Base-by-base conservation (phyloP, 2,888 invertebrate species). In the Megalurothrips usitatus region DNA sequence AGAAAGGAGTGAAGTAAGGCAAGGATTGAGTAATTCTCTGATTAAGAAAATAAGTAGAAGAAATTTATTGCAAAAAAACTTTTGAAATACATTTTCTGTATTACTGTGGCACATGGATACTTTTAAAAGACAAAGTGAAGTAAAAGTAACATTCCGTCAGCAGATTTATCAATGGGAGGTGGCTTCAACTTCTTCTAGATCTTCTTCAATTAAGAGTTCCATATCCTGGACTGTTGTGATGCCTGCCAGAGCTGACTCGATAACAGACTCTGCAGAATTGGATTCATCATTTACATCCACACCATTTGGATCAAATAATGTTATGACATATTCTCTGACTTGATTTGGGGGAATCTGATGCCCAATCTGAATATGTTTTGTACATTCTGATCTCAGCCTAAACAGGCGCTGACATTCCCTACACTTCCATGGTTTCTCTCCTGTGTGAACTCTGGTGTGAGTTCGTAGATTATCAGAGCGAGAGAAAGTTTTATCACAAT, bases 341-440 rank as follows among this genome's bases (percentile, higher is more conserved):
- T 75, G 11, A 1, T 75, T 10, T 1, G 68, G 11, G 0, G 68
- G 68, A 26, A 75, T 23, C 23, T 75, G 26, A 26, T 75, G 68
- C 11, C 23, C 68, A 9, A 75, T 10, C 26, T 75, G 68, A 26
- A 75, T 75, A 26, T 75, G 68, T 26, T 75, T 75, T 10, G 68
- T 26, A 9, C 68, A 75, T 4, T 75, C 68, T 0, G 68, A 75
- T 75, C 68, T 23, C 23, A 75, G 26, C 26, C 68, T n/a, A 26
- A 75, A 75, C 9, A 23, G 68, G 12, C 26, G 23, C 6, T 75
- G 23, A 12, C 68, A 75, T 11, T 26, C 12, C 26, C n/a, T 23
- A 26, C 68, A 75, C 9, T 75, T 75, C 68, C 68, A 75, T 23
- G 68, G 68, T 26, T 75, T 75, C 26, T 75, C 68, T 75, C 68